phyloP scores from a whole-genome alignment of 2,113 vertebrate species.

The Anas platyrhynchos region DNA sequence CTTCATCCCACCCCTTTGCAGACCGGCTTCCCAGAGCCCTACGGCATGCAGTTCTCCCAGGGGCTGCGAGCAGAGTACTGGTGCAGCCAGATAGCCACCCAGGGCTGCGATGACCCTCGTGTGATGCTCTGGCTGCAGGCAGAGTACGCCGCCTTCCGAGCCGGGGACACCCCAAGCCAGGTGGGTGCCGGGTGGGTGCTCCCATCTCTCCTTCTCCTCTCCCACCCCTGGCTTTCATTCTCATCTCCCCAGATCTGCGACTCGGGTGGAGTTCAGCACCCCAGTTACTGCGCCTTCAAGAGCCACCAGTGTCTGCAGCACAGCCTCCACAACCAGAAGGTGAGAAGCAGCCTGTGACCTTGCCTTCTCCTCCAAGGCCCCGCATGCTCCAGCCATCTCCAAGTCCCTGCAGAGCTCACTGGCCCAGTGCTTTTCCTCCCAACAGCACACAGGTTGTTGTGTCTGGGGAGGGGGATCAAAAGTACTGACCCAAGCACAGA shows the following conservation, averaged over 20 bases:
- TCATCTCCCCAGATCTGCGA: constrained; percentile 72
- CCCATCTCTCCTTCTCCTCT: not conserved
- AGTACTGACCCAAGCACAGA: not conserved
- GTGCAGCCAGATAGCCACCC: constrained; percentile 71
- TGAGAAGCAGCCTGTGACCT: constrained; percentile 9
- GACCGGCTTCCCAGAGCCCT: not conserved
- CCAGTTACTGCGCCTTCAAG: constrained; percentile 78
- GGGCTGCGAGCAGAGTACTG: constrained; percentile 68
- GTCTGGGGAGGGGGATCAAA: not conserved
- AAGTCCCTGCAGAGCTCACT: not conserved
- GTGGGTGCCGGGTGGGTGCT: constrained; percentile 52
- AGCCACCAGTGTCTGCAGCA: constrained; percentile 75
- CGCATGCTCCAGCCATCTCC: not conserved
- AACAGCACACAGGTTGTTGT: not conserved
- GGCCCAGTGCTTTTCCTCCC: not conserved
- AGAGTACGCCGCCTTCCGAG: constrained; percentile 63
- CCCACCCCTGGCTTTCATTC: not conserved
- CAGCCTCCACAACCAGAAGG: constrained; percentile 52
- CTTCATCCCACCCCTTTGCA: not conserved
- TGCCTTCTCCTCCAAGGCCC: not conserved
- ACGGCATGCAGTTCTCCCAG: not conserved
- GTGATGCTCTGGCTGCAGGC: constrained; percentile 73
- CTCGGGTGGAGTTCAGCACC: constrained; percentile 64
- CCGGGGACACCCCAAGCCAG: not conserved
- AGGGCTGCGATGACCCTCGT: constrained; percentile 68